Evolutionary conservation across 2,797 vertebrate genomes (phyloP).

Genomic region (Platyrinchus mystaceus): DNA sequence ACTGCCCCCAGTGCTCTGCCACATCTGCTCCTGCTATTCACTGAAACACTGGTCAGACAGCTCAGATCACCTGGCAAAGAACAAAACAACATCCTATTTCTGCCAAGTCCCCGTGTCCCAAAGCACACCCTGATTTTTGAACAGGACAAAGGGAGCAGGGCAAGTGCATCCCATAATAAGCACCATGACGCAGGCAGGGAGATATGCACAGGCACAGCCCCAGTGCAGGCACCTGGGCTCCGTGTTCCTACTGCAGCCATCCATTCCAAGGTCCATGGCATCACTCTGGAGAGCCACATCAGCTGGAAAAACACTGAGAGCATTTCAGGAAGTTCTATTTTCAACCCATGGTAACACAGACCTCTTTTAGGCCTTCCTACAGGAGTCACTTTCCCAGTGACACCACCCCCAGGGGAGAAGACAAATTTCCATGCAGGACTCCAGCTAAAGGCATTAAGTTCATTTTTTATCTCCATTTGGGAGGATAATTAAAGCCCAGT

Average conservation of each 20-base stretch:
- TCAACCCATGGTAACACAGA: neutral
- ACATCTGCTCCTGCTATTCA: neutral
- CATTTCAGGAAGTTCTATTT: constrained; percentile 9
- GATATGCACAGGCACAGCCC: neutral
- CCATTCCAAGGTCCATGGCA: neutral
- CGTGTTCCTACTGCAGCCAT: neutral
- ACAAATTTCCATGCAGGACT: constrained; percentile 9
- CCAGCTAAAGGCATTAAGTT: neutral
- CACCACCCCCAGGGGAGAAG: neutral
- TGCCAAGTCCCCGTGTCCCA: neutral
- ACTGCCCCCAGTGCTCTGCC: neutral
- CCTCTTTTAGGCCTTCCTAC: neutral
- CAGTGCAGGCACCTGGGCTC: neutral
- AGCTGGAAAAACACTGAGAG: neutral
- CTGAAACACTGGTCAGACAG: neutral
- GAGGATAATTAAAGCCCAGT: neutral
- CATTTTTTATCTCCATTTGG: neutral
- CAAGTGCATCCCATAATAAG: neutral
- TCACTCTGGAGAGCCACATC: neutral
- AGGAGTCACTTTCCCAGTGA: neutral
- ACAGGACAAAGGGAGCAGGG: neutral
- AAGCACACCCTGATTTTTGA: neutral
- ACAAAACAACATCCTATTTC: neutral
- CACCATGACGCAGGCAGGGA: neutral
- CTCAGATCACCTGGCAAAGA: neutral